A percentile compares a stretch with the other conserved stretches of the same genome.
phyloP scores from a whole-genome alignment of 2,797 vertebrate genomes.

The Bradypodion ventrale region DNA sequence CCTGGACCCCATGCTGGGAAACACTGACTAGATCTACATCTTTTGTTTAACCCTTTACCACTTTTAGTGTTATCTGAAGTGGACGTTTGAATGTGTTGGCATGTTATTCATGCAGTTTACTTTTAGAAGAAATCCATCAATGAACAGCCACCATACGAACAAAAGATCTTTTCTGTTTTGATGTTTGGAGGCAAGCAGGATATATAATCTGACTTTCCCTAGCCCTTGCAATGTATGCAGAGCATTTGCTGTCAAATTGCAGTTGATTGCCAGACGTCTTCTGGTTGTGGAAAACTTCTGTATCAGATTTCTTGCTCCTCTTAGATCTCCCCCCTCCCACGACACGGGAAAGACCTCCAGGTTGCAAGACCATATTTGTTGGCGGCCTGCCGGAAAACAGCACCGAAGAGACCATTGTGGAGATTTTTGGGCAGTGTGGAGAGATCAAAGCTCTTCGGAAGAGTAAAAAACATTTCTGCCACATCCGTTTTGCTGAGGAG shows the following conservation, averaged over 20 bases:
- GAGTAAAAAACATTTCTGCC: constrained; percentile 97
- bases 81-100: neutral
- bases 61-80: neutral
- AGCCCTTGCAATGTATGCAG: neutral
- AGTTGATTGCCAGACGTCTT: neutral
- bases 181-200: neutral
- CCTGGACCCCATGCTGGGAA: no score
- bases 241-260: neutral
- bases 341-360: constrained; percentile 91
- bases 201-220: neutral
- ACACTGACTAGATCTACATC: no score
- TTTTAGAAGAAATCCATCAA: neutral
- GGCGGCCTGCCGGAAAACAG: constrained; percentile 92
- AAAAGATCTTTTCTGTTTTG: neutral
- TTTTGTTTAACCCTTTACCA: no score
- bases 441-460: constrained; percentile 93
- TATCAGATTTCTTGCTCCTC: constrained; percentile 33
- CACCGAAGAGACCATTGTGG: constrained; percentile 91
- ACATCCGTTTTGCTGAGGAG: constrained; percentile 93
- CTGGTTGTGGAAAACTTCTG: constrained; percentile 21
- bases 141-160: neutral
- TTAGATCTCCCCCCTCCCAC: constrained; percentile 93
- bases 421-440: constrained; percentile 94
- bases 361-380: constrained; percentile 96
- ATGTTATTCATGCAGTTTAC: neutral